These are phyloP conservation scores for Catocala nupta DNA, from an alignment of 2,888 invertebrate species.

Conservation along the genomic window DNA sequence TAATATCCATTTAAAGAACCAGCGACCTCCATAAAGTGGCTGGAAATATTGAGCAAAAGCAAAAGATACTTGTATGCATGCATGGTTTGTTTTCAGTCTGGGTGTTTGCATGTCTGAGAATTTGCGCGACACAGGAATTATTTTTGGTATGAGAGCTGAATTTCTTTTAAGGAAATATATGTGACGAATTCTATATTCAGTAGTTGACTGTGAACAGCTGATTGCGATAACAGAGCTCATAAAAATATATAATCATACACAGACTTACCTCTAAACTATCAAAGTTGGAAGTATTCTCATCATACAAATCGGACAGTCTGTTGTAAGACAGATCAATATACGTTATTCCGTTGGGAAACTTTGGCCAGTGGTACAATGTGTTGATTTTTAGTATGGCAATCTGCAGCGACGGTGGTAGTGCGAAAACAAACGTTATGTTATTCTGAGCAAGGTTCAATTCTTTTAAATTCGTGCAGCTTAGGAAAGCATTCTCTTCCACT, in stretches of 20 bases:
- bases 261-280: conserved; percentile 77
- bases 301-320: conserved; percentile 71
- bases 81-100: no score
- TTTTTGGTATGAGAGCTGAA: no score
- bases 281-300: conserved; percentile 67
- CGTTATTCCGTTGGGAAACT: conserved; percentile 76
- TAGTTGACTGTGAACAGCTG: no score
- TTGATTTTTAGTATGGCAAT: conserved; percentile 78
- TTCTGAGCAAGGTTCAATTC: conserved; percentile 83
- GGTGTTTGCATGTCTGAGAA: no score
- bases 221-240: no score
- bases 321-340: conserved; percentile 81
- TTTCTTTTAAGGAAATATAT: not conserved
- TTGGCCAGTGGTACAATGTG: conserved; percentile 79
- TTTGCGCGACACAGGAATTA: no score
- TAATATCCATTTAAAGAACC: no score
- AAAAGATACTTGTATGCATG: no score
- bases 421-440: conserved; percentile 78
- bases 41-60: no score
- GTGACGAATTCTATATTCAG: no score
- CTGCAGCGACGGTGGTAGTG: conserved; percentile 73
- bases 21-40: no score
- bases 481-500: conserved; percentile 76
- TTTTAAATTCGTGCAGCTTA: conserved; percentile 69
- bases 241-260: not conserved